Conservation (phyloP, 2,888 invertebrate genomes). For the Amphipoea oculea region DNA sequence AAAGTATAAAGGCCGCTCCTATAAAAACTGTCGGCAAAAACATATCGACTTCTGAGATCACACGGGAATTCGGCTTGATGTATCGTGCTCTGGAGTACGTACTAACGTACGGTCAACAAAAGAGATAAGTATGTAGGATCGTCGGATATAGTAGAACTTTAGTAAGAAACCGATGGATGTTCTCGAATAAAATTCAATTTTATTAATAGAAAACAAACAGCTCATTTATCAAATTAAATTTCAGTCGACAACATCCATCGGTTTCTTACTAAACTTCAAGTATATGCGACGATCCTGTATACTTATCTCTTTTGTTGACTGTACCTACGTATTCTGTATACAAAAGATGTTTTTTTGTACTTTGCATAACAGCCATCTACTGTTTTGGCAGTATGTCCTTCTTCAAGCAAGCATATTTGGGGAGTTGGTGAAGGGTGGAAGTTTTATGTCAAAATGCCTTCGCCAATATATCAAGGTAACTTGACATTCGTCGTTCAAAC, state of each 20-base stretch:
- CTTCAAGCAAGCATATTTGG: neutral
- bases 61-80: constrained; percentile 28
- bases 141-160: no score
- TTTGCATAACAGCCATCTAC: neutral
- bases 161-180: no score
- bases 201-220: no score
- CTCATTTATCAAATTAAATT: no score
- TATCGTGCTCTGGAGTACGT: neutral
- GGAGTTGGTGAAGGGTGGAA: neutral
- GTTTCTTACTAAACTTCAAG: no score
- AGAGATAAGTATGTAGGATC: no score
- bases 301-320: no score
- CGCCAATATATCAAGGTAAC: neutral
- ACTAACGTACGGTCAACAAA: no score
- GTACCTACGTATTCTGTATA: neutral
- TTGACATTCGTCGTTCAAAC: no score
- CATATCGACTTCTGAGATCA: constrained; percentile 50
- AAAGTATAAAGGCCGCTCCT: constrained; percentile 60
- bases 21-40: constrained; percentile 68
- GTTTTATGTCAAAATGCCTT: neutral
- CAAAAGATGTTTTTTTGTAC: neutral
- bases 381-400: neutral
- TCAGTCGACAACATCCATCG: no score
- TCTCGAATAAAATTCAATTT: no score
- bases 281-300: no score